Base-by-base conservation (phyloP, 2,797 vertebrate species). In the Xyrichtys novacula region DNA sequence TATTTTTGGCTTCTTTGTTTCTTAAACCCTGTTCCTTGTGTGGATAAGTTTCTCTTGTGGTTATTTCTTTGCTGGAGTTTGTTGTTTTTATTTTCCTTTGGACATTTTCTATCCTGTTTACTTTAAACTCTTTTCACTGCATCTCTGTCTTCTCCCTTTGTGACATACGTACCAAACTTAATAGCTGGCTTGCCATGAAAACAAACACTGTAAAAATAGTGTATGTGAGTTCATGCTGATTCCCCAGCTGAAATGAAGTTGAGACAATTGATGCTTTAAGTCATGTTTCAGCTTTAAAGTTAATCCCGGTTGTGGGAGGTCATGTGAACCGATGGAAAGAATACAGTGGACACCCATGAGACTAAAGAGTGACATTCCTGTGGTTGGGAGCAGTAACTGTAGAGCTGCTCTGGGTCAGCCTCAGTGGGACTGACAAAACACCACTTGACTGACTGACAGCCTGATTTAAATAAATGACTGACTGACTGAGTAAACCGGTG, bases 251-350 rank as follows among this genome's bases (percentile, higher is more conserved):
- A 14, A 29, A 32, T 14, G 0, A 3, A 58, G 34, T 43, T 47
- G 3, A 15, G 19, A 2, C 17, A 23, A 25, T 52, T 48, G 53
- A n/a, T 34, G 58, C 52, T 73, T 9, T n/a, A 65, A 54, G 19
- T 55, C 67, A 50, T 63, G 48, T 60, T 76, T 68, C 62, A 53
- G 38, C 16, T 76, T 59, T 50, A 50, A 46, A 67, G 64, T 58
- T 73, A 48, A 56, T 62, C 63, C 61, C 65, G 36, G 29, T 43
- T 46, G 65, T 71, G 59, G 74, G 61, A 87, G 89, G 86, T 90
- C 83, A 85, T 91, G 90, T 87, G 90, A 92, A 91, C 77, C 50
- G 65, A 79, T 70, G 55, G 17, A 67, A 83, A 76, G 75, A 77
- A 74, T 64, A 78, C 78, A 85, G 75, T 77, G 74, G 81, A 48